Conservation (phyloP, 1,140 invertebrate species). For the Apocrypta bakeri region DNA sequence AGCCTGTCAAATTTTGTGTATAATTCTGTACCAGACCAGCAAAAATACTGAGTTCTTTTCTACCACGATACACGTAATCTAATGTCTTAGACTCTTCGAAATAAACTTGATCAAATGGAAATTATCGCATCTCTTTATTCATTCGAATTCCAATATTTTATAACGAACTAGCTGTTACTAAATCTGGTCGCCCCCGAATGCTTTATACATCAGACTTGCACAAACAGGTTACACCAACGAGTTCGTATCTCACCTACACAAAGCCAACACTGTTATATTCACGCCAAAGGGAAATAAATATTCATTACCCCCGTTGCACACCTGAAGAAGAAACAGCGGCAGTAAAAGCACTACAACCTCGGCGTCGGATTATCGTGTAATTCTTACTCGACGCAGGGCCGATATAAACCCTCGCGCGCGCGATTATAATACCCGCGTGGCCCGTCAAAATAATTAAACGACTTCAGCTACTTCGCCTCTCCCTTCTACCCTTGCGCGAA, state of each 20-base stretch:
- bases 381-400: background rate
- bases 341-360: background rate
- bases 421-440: constrained; percentile 31
- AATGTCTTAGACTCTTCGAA: no score
- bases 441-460: constrained; percentile 40
- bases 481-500: background rate
- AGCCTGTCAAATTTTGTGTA: no score
- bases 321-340: background rate
- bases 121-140: no score
- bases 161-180: no score
- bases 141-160: no score
- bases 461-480: background rate
- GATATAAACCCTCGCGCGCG: background rate
- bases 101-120: no score
- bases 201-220: no score
- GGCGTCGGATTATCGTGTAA: constrained; percentile 21
- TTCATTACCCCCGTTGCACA: constrained; percentile 21
- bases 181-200: no score
- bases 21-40: no score
- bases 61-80: no score
- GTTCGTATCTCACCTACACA: background rate
- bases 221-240: background rate
- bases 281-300: constrained; percentile 29
- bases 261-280: background rate
- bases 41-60: no score